Evolutionary conservation across 2,888 invertebrate species (phyloP).

Genomic region (Heliconius aoede): DNA sequence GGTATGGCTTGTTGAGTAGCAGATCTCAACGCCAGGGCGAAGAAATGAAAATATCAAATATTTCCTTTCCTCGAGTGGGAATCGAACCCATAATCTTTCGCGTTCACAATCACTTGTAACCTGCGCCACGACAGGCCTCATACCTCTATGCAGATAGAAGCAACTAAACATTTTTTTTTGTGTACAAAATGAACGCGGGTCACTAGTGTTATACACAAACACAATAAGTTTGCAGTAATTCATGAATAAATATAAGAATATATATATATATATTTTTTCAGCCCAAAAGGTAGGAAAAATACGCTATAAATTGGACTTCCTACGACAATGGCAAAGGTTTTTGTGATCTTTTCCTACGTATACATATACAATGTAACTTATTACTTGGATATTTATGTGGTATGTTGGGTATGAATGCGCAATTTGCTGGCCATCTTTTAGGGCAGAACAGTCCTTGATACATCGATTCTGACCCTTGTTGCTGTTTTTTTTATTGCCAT

Average conservation of each 20-base stretch:
- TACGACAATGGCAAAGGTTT: slow-evolving; percentile 31
- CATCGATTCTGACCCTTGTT: slow-evolving; percentile 9
- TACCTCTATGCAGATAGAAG: not conserved
- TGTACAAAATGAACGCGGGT: too few relatives aligned
- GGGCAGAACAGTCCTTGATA: slow-evolving; percentile 7
- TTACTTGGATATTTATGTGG: slow-evolving; percentile 25
- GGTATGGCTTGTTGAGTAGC: not conserved
- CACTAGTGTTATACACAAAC: not conserved
- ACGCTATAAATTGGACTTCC: slow-evolving; percentile 20
- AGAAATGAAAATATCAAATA: too few relatives aligned
- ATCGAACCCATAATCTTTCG: too few relatives aligned
- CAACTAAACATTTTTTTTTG: too few relatives aligned
- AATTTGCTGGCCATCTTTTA: slow-evolving; percentile 20
- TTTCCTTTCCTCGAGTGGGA: too few relatives aligned
- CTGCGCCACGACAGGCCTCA: too few relatives aligned
- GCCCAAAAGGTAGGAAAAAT: slow-evolving; percentile 12
- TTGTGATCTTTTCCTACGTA: slow-evolving; percentile 26
- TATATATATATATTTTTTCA: slow-evolving; percentile 8
- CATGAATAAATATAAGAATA: slow-evolving; percentile 29
- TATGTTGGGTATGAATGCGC: slow-evolving; percentile 25
- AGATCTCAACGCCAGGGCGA: too few relatives aligned
- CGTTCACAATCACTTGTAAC: too few relatives aligned
- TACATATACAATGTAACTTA: slow-evolving; percentile 21
- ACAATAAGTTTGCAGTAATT: slow-evolving; percentile 15
- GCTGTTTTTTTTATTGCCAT: not conserved